These are phyloP conservation scores for Blennius ocellaris DNA, from an alignment of 2,113 vertebrate species.

Conservation along the genomic window DNA sequence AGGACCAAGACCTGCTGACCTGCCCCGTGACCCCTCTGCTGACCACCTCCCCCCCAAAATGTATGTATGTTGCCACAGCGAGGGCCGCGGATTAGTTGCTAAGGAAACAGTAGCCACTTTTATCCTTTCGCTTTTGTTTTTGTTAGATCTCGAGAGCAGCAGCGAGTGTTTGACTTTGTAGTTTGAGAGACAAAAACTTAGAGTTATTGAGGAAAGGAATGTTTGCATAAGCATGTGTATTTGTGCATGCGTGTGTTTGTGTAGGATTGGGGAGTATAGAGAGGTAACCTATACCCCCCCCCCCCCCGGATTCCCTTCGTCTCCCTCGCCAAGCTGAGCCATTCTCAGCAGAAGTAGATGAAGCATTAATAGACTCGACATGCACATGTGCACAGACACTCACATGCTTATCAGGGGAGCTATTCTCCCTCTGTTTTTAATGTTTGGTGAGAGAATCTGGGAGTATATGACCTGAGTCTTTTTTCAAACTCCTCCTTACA, in stretches of 20 bases:
- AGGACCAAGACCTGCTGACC: slow-evolving; percentile 62
- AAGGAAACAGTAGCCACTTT: slow-evolving; percentile 76
- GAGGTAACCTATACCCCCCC: slow-evolving; percentile 61
- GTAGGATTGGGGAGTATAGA: slow-evolving; percentile 40
- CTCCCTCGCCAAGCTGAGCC: slow-evolving; percentile 67
- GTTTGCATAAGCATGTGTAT: slow-evolving; percentile 46
- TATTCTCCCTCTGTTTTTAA: slow-evolving; percentile 33
- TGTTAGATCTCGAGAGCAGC: slow-evolving; percentile 45
- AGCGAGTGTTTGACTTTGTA: slow-evolving; percentile 40
- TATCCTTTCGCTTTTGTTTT: slow-evolving; percentile 62
- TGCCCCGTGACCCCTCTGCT: slow-evolving; percentile 56
- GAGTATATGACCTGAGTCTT: slow-evolving; percentile 33
- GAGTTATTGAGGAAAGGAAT: slow-evolving; percentile 55
- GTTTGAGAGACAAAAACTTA: slow-evolving; percentile 46
- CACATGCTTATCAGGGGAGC: slow-evolving; percentile 15
- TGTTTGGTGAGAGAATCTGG: slow-evolving; percentile 49
- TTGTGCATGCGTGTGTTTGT: slow-evolving; percentile 18
- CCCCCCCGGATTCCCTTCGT: slow-evolving; percentile 66
- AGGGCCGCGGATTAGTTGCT: slow-evolving; percentile 76
- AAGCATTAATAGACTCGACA: slow-evolving; percentile 54
- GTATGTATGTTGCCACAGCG: slow-evolving; percentile 49
- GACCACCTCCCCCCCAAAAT: slow-evolving; percentile 67
- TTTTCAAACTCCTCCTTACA: slow-evolving; percentile 46
- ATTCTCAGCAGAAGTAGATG: slow-evolving; percentile 77
- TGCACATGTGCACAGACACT: not conserved